These are phyloP conservation scores for Drosophila leontia DNA, from an alignment of 1,140 invertebrate species.

Conservation along the genomic window DNA sequence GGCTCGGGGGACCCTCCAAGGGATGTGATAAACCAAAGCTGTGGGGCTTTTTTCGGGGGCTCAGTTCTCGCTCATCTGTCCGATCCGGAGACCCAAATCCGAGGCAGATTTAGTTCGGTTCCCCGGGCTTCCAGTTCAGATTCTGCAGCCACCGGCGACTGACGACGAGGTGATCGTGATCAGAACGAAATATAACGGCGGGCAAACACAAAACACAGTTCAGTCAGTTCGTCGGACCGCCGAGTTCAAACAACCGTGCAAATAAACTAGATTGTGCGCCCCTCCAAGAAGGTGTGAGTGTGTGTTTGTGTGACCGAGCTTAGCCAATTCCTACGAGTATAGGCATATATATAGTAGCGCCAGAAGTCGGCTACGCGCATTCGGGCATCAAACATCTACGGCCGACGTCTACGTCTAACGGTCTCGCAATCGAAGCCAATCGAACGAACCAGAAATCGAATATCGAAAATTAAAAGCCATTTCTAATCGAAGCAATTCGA, in stretches of 20 bases:
- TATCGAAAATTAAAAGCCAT: conserved; percentile 10
- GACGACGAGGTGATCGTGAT: conserved; percentile 39
- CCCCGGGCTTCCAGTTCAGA: conserved; percentile 54
- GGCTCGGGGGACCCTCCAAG: conserved; percentile 14
- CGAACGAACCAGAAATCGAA: conserved; percentile 37
- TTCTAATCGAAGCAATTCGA: conserved; percentile 19
- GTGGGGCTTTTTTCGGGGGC: conserved; percentile 28
- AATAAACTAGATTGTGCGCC: conserved; percentile 76
- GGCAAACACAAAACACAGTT: conserved; percentile 42
- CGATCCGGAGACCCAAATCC: conserved; percentile 59
- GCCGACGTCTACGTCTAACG: conserved; percentile 39
- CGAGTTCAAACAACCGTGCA: conserved; percentile 72
- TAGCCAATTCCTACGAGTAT: conserved; percentile 64
- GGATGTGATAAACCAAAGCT: conserved; percentile 26
- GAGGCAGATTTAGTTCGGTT: conserved; percentile 54
- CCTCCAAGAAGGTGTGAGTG: conserved; percentile 15
- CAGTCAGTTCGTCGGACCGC: conserved; percentile 38
- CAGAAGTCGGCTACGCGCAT: conserved; percentile 73
- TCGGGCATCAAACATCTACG: conserved; percentile 61
- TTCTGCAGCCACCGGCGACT: conserved; percentile 58
- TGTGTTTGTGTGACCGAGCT: conserved; percentile 29
- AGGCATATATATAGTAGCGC: conserved; percentile 72
- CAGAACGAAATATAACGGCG: conserved; percentile 41
- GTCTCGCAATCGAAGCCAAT: conserved; percentile 23
- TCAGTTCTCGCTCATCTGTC: conserved; percentile 43